Evolutionary conservation across 2,113 vertebrate genomes (phyloP).

Genomic region (Leuciscus idus): DNA sequence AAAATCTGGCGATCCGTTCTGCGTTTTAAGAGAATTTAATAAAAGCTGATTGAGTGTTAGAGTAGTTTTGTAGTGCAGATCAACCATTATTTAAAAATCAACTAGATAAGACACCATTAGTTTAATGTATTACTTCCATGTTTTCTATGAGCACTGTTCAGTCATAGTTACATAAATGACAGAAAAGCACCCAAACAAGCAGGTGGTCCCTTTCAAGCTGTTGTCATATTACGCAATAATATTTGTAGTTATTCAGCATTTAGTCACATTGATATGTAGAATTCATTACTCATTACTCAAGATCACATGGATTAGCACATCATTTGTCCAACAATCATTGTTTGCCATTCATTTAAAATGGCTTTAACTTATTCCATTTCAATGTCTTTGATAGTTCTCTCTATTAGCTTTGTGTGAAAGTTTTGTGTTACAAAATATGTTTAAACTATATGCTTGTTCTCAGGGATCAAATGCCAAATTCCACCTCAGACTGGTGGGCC

Average conservation of each 20-base stretch:
- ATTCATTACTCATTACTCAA: slow-evolving; percentile 50
- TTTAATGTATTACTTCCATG: slow-evolving; percentile 26
- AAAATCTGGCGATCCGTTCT: not conserved
- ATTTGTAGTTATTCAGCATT: slow-evolving; percentile 51
- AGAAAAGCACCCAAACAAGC: slow-evolving; percentile 57
- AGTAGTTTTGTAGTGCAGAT: not conserved
- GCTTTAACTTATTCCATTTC: not conserved
- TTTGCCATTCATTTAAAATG: not conserved
- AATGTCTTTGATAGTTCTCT: not conserved
- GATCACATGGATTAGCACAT: not conserved
- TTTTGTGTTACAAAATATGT: not conserved
- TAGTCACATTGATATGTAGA: slow-evolving; percentile 39
- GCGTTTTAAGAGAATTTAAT: not conserved
- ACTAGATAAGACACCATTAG: slow-evolving; percentile 1
- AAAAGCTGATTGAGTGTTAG: not conserved
- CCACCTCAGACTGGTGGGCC: slow-evolving; percentile 87
- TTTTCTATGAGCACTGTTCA: not conserved
- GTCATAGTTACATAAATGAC: slow-evolving; percentile 55
- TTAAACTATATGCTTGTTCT: slow-evolving; percentile 17
- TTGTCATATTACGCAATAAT: slow-evolving; percentile 65
- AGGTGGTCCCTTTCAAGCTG: slow-evolving; percentile 54
- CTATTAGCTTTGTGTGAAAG: not conserved
- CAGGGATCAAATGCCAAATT: slow-evolving; percentile 98
- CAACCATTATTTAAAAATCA: slow-evolving; percentile 11
- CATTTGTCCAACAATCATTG: not conserved